Base-by-base conservation (phyloP, 2,113 vertebrate species). In the Forbesichthys papilliferus region DNA sequence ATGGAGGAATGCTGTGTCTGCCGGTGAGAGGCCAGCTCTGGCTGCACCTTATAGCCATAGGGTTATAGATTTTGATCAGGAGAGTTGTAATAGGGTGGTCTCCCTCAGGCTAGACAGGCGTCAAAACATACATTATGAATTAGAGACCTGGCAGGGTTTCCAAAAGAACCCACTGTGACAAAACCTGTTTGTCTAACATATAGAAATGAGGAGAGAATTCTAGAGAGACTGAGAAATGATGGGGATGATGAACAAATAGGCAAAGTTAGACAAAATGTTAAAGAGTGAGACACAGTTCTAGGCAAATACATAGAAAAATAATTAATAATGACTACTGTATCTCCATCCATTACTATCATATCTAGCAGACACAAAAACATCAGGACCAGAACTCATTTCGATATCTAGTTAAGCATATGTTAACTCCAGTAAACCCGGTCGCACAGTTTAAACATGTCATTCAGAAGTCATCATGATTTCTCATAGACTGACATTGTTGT, bases 401-500 rank as follows among this genome's bases (percentile, higher is more conserved):
- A 49, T 58, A 5, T 48, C 73, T 33, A 34, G 52, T 53, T 65
- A 13, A 20, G 56, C n/a, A 0, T 71, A 61, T 46, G 42, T 46
- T 51, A 69, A 60, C 73, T 71, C 18, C 20, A 61, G 54, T n/a
- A 49, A 67, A n/a, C 46, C 68, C 4, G 20, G 49, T 66, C 79
- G 59, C 63, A 20, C 54, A 57, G 55, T 61, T 53, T 72, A 81
- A 88, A 52, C 49, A 52, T 11, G 13, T 11, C 54, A 20, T 20
- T 16, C 4, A 20, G 18, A 16, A 56, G 54, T 18, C n/a, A 84
- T 79, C 84, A 56, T 36, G 69, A 68, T 80, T 83, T 80, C 84
- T 81, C 82, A 70, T 61, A 66, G 64, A 67, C 77, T 86, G 72
- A 87, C 82, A 70, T 84, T 79, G 16, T 78, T 87, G 84, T 86